Percentiles rank a stretch among this genome's conserved stretches.
phyloP scores from a whole-genome alignment of 2,888 invertebrate genomes.

The Choreutis nemorana region DNA sequence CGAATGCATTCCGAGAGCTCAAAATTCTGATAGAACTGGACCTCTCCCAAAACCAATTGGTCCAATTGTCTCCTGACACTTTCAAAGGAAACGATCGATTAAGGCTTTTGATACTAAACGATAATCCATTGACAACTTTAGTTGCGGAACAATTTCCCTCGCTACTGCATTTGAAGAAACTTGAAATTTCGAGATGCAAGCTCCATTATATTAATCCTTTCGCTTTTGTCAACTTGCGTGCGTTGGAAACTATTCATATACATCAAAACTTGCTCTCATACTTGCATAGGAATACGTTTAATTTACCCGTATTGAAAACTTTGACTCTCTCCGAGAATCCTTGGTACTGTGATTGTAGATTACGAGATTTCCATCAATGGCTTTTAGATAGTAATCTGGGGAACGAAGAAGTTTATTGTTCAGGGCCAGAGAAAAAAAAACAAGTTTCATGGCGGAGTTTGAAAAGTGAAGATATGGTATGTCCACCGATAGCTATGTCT shows the following conservation, averaged over 20 bases:
- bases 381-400: slow-evolving; percentile 79
- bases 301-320: slow-evolving; percentile 72
- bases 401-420: slow-evolving; percentile 75
- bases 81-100: slow-evolving; percentile 85
- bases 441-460: slow-evolving; percentile 79
- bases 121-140: slow-evolving; percentile 79
- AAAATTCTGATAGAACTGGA: slow-evolving; percentile 87
- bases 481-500: slow-evolving; percentile 74
- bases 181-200: slow-evolving; percentile 83
- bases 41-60: slow-evolving; percentile 81
- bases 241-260: slow-evolving; percentile 83
- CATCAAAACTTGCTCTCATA: slow-evolving; percentile 80
- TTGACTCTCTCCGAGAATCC: slow-evolving; percentile 84
- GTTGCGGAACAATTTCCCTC: slow-evolving; percentile 81
- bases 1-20: slow-evolving; percentile 83
- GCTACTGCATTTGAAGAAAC: slow-evolving; percentile 78
- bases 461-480: slow-evolving; percentile 78
- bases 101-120: slow-evolving; percentile 78
- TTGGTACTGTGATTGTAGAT: slow-evolving; percentile 89
- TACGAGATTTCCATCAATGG: slow-evolving; percentile 85
- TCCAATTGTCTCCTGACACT: slow-evolving; percentile 77
- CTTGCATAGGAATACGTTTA: slow-evolving; percentile 60
- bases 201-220: slow-evolving; percentile 76
- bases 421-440: slow-evolving; percentile 71
- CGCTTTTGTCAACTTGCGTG: slow-evolving; percentile 77